A percentile compares a stretch with the other conserved stretches of the same genome.
These are phyloP conservation scores for Kuschelorhynchus macadamiae DNA, from an alignment of 2,888 invertebrate species.

Conservation along the genomic window DNA sequence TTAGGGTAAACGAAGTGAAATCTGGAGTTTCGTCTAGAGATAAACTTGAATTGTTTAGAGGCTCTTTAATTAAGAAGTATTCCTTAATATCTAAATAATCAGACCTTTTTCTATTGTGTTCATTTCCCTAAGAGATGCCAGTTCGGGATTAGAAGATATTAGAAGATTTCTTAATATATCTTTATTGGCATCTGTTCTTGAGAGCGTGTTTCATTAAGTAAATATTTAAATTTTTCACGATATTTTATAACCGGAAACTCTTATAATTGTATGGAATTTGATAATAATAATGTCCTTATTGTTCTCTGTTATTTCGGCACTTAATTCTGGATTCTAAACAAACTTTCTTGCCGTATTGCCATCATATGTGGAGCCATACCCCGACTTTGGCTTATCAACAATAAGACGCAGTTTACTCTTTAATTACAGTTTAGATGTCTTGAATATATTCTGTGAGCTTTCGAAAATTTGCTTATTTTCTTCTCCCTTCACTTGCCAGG, in stretches of 20 bases:
- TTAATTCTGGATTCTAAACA: not conserved
- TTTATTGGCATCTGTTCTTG: conserved; percentile 1
- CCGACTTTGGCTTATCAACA: conserved; percentile 3
- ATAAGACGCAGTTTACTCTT: conserved; percentile 12
- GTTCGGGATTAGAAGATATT: conserved; percentile 4
- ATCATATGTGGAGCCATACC: conserved; percentile 14
- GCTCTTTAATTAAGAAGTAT: no score
- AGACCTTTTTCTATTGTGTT: no score
- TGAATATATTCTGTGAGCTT: conserved; percentile 46
- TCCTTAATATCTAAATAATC: no score
- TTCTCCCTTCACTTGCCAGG: conserved; percentile 57
- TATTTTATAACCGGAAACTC: not conserved
- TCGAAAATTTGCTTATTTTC: conserved; percentile 51
- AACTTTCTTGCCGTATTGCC: conserved; percentile 4
- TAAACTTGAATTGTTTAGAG: no score
- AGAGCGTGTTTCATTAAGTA: conserved; percentile 3
- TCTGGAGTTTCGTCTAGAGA: no score
- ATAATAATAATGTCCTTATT: not conserved
- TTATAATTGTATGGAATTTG: conserved; percentile 1
- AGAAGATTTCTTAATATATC: conserved; percentile 11
- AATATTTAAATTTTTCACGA: not conserved
- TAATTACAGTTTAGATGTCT: conserved; percentile 5
- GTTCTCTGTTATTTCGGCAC: not conserved
- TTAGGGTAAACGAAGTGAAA: no score
- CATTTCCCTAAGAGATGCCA: no score